A percentile compares a stretch with the other conserved stretches of the same genome.
Evolutionary conservation across 2,888 invertebrate genomes (phyloP).

Genomic region (Caenorhabditis sp.): DNA sequence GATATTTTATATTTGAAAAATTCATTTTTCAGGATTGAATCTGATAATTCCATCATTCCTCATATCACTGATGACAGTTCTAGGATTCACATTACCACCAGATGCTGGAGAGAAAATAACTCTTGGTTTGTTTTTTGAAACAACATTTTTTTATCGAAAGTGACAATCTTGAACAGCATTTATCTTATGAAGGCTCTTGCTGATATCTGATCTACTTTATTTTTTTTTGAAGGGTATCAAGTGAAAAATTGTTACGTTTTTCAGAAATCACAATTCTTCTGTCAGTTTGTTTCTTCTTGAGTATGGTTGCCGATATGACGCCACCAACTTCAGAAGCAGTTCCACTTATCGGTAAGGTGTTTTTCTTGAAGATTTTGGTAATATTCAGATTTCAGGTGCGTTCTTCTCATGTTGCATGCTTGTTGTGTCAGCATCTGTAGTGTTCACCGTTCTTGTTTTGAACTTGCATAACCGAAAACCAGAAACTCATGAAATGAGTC

Average conservation of each 20-base stretch:
- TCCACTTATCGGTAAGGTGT: slow-evolving; percentile 56
- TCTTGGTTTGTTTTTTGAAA: slow-evolving; percentile 77
- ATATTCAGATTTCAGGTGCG: slow-evolving; percentile 38
- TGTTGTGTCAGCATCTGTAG: slow-evolving; percentile 60
- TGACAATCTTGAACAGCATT: slow-evolving; percentile 3
- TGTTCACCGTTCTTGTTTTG: slow-evolving; percentile 60
- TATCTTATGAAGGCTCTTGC: neutral
- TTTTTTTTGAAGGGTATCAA: neutral
- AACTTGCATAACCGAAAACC: slow-evolving; percentile 61
- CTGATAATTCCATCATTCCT: slow-evolving; percentile 97
- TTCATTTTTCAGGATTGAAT: slow-evolving; percentile 81
- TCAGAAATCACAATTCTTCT: slow-evolving; percentile 74
- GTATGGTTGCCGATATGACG: slow-evolving; percentile 95
- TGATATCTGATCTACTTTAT: neutral
- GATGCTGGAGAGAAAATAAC: slow-evolving; percentile 99
- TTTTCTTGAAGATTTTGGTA: neutral
- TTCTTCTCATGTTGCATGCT: slow-evolving; percentile 64
- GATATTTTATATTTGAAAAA: neutral
- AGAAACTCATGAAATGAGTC: slow-evolving; percentile 62
- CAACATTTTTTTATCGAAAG: slow-evolving; percentile 11
- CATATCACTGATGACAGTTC: slow-evolving; percentile 96
- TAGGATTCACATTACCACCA: slow-evolving; percentile 96
- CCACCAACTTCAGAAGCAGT: slow-evolving; percentile 75
- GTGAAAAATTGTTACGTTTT: too few relatives aligned
- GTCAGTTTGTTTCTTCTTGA: slow-evolving; percentile 95